Conservation (phyloP, 2,888 invertebrate genomes). For the Rotaria socialis region DNA sequence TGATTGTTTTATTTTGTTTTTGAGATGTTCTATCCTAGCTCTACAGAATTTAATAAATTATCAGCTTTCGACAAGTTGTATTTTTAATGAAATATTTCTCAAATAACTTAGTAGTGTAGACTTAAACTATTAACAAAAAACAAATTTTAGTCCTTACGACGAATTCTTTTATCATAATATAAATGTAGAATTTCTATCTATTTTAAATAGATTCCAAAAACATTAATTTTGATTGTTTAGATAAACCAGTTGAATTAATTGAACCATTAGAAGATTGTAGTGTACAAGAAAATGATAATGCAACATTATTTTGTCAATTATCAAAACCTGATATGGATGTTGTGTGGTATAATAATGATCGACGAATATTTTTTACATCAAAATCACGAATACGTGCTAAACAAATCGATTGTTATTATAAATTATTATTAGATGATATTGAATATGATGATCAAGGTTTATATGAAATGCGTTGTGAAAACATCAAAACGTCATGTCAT, state of each 20-base stretch:
- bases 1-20: too few species aligned
- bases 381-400: constrained; percentile 28
- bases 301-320: constrained; percentile 43
- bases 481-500: constrained; percentile 41
- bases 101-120: too few species aligned
- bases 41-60: too few species aligned
- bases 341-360: constrained; percentile 16
- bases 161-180: too few species aligned
- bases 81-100: too few species aligned
- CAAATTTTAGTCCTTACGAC: too few species aligned
- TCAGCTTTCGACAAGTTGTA: too few species aligned
- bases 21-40: too few species aligned
- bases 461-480: constrained; percentile 37
- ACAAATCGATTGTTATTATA: constrained; percentile 29
- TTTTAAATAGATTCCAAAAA: too few species aligned
- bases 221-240: background rate
- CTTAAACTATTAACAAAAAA: too few species aligned
- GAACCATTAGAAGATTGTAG: constrained; percentile 38
- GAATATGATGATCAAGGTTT: constrained; percentile 19
- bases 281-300: constrained; percentile 44
- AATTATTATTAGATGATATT: constrained; percentile 8
- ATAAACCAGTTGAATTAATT: constrained; percentile 43
- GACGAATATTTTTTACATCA: constrained; percentile 1
- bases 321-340: constrained; percentile 42
- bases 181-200: too few species aligned